Evolutionary conservation across 2,888 invertebrate species (phyloP).

Genomic region (Lacanobia wlatinum): DNA sequence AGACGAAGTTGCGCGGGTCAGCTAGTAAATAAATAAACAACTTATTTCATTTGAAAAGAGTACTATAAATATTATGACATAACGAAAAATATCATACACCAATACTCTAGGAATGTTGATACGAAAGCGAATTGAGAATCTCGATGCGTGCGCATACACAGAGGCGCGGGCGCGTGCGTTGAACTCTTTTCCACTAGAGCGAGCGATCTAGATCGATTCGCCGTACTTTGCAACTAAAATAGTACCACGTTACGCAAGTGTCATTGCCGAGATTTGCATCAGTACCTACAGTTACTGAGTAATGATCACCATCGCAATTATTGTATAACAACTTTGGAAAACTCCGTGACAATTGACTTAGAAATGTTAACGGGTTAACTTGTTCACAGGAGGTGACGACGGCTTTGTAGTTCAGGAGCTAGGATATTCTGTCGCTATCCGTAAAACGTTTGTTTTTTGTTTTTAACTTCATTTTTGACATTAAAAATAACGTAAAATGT

Average conservation of each 20-base stretch:
- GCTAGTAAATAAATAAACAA: too few relatives aligned
- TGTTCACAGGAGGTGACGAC: slow-evolving; percentile 41
- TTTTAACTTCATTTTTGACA: too few relatives aligned
- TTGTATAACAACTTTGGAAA: slow-evolving; percentile 80
- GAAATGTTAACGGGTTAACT: slow-evolving; percentile 42
- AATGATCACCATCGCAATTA: slow-evolving; percentile 77
- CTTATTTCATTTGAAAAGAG: too few relatives aligned
- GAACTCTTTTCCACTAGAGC: slow-evolving; percentile 75
- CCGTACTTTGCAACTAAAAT: slow-evolving; percentile 65
- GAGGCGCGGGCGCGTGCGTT: slow-evolving; percentile 68
- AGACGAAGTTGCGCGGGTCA: too few relatives aligned
- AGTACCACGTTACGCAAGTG: slow-evolving; percentile 80
- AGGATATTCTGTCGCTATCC: background rate
- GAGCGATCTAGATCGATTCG: slow-evolving; percentile 73
- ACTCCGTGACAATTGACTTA: slow-evolving; percentile 67
- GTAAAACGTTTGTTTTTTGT: background rate
- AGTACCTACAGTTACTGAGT: slow-evolving; percentile 26
- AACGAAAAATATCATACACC: slow-evolving; percentile 24
- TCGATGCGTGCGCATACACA: slow-evolving; percentile 59
- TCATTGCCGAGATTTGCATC: slow-evolving; percentile 85
- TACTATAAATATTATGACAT: too few relatives aligned
- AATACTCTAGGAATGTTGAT: slow-evolving; percentile 55
- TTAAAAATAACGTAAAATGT: too few relatives aligned
- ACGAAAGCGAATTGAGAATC: slow-evolving; percentile 56
- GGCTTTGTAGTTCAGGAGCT: slow-evolving; percentile 41